phyloP scores from a whole-genome alignment of 2,113 vertebrate genomes.

The Ciconia maguari region DNA sequence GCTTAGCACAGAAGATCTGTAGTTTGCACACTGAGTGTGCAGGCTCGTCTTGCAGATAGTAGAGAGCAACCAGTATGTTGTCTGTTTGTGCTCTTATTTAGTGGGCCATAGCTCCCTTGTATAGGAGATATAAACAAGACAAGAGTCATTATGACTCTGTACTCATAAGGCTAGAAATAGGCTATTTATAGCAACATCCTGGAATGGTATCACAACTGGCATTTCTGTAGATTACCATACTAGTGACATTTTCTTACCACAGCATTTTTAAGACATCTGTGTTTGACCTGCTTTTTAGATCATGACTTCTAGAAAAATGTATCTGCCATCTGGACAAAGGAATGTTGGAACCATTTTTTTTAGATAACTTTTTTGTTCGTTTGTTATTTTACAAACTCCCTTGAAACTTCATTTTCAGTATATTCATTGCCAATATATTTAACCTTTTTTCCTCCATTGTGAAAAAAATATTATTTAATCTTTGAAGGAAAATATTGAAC shows the following conservation, averaged over 20 bases:
- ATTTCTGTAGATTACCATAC: neutral
- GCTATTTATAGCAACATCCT: neutral
- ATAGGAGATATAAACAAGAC: neutral
- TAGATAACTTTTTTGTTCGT: neutral
- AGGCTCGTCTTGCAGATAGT: neutral
- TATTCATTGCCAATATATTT: neutral
- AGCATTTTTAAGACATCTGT: neutral
- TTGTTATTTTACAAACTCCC: fast-evolving
- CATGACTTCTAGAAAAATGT: neutral
- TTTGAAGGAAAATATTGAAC: neutral
- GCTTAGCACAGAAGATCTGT: neutral
- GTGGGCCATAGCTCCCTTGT: neutral
- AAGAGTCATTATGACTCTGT: neutral
- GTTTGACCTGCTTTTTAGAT: neutral
- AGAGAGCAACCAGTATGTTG: neutral
- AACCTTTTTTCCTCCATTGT: neutral
- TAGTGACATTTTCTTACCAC: neutral
- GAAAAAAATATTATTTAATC: neutral
- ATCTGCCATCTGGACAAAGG: neutral
- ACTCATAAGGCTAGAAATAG: neutral
- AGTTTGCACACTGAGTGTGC: neutral
- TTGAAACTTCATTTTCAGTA: neutral
- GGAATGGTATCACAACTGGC: neutral
- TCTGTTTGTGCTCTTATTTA: neutral
- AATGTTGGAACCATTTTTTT: neutral